Base-by-base conservation (phyloP, 2,888 invertebrate species). In the Eilema depressum region DNA sequence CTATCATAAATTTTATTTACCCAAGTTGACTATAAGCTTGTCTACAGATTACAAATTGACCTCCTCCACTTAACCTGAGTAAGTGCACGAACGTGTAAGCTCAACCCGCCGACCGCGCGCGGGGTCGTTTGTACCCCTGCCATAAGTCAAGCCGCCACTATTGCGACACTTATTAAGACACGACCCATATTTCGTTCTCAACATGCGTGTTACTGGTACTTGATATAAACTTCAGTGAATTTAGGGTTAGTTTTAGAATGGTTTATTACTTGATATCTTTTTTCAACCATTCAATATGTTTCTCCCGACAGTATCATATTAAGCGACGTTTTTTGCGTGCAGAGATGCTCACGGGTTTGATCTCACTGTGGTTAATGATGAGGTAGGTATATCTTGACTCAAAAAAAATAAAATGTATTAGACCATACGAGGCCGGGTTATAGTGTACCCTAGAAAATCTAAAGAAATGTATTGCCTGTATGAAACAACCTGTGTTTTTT, bases 131-230 rank as follows among this genome's bases (percentile, higher is more conserved):
- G 37, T 63, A 25, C 63, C 56, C 61, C 26, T 14, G 56, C 30
- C 60, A 64, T 68, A 68, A 60, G 56, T 65, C 68, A 68, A 63
- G 60, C 28, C 57, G 33, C 11, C 63, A 37, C 37, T n/a, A 61
- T 37, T 14, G 53, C 63, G 72, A 70, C 73, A 69, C 67, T 64
- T 73, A 66, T 69, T 67, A 65, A 68, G 30, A 65, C 65, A 57
- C 57, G 41, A 41, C 53, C 33, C 68, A 37, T 63, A 65, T 53
- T 64, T 64, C 14, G 68, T 64, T 23, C 59, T 17, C 56, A n/a
- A 12, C 66, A 60, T 62, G 57, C 41, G 53, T 67, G 26, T 23
- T 53, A 61, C 25, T 69, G 67, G 56, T 41, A 63, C 57, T 57
- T 25, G 33, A 47, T 57, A 63, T 30, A 60, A 47, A 63, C 25